phyloP scores from a whole-genome alignment of 2,888 invertebrate species.

The Himalopsyche anomala region DNA sequence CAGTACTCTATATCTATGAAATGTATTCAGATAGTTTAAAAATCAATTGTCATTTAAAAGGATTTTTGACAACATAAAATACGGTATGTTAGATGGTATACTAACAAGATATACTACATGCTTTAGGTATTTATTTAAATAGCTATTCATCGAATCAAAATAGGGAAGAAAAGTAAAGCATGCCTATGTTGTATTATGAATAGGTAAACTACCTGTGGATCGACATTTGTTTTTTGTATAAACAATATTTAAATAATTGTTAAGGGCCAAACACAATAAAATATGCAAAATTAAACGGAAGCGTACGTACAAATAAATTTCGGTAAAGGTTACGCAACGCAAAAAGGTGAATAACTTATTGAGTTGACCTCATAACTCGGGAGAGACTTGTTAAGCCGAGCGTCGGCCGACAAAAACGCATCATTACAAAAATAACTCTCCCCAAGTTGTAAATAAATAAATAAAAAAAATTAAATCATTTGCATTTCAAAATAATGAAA shows the following conservation, averaged over 20 bases:
- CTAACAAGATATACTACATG: no score
- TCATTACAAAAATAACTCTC: constrained; percentile 58
- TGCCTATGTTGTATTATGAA: not conserved
- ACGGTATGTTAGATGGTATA: no score
- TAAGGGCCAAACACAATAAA: constrained; percentile 36
- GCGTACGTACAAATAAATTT: constrained; percentile 32
- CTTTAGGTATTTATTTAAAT: no score
- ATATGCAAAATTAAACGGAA: constrained; percentile 37
- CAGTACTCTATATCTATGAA: no score
- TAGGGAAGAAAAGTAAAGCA: no score
- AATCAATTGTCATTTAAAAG: no score
- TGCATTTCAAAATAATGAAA: constrained; percentile 65
- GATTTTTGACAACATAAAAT: no score
- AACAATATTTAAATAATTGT: constrained; percentile 25
- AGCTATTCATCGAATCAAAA: no score
- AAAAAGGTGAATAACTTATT: constrained; percentile 50
- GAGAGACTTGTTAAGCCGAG: constrained; percentile 60
- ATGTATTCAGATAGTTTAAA: no score
- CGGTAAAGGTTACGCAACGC: constrained; percentile 54
- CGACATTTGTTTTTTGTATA: constrained; percentile 15
- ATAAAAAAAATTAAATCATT: constrained; percentile 59
- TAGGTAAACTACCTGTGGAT: not conserved
- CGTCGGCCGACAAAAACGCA: constrained; percentile 50
- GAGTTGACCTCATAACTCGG: constrained; percentile 59
- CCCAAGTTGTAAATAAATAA: constrained; percentile 49